Evolutionary conservation across 1,140 invertebrate genomes (phyloP).

Genomic region (Aphaenogaster ashmeadi): DNA sequence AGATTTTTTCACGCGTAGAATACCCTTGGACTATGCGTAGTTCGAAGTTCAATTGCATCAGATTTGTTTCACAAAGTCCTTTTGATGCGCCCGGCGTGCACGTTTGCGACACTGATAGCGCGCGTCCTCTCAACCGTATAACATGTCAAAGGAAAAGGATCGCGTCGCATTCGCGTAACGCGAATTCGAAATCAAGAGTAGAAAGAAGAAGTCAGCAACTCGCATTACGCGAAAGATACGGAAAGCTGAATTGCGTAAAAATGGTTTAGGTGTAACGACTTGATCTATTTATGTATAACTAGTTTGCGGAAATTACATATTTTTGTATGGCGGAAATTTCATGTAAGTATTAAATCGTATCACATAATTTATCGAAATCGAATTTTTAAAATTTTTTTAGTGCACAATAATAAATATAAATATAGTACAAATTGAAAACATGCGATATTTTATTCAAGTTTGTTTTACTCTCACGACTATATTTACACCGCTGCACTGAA

Average conservation of each 20-base stretch:
- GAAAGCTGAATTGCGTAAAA: conserved; percentile 45
- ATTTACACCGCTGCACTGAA: background rate
- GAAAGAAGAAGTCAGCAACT: conserved; percentile 33
- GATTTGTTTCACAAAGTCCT: conserved; percentile 65
- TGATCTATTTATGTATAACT: background rate
- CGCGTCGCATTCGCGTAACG: conserved; percentile 48
- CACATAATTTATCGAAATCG: background rate
- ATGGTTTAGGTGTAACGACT: conserved; percentile 2
- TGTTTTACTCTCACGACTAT: background rate
- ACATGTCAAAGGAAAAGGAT: conserved; percentile 61
- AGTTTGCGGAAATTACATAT: background rate
- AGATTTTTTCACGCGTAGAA: conserved; percentile 53
- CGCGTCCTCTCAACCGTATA: conserved; percentile 54
- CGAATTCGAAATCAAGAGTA: conserved; percentile 57
- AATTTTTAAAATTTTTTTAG: background rate
- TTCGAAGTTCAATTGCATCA: conserved; percentile 64
- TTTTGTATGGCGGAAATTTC: background rate
- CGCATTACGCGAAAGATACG: conserved; percentile 49
- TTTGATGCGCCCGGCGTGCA: conserved; percentile 32
- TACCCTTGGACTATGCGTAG: conserved; percentile 37
- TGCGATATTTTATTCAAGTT: background rate
- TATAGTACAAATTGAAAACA: background rate
- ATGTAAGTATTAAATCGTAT: background rate
- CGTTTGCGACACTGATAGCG: conserved; percentile 62
- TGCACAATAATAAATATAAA: background rate